Conservation (phyloP, 2,797 vertebrate genomes). For the Lycodopsis pacificus region DNA sequence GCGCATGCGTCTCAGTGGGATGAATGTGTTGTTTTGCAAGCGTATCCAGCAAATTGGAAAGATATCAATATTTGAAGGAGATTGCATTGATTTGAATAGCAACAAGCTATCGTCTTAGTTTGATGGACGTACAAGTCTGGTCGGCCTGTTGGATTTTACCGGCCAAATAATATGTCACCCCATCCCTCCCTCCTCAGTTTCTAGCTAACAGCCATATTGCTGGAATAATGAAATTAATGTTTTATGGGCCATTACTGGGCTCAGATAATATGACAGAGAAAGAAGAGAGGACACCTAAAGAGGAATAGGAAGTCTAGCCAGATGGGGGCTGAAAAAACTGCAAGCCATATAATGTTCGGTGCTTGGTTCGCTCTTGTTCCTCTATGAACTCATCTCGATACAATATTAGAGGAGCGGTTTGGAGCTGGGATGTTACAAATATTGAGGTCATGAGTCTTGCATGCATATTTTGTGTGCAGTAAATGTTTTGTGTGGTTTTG, state of each 20-base stretch:
- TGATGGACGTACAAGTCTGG: slow-evolving; percentile 23
- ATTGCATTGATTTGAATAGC: slow-evolving; percentile 30
- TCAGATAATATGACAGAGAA: slow-evolving; percentile 61
- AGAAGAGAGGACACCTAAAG: slow-evolving; percentile 29
- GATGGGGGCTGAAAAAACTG: slow-evolving; percentile 36
- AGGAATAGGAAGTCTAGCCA: slow-evolving; percentile 31
- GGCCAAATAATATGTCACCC: slow-evolving; percentile 45
- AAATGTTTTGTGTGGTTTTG: background rate
- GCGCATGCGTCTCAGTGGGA: slow-evolving; percentile 8
- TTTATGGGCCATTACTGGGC: slow-evolving; percentile 79
- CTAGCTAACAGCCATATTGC: slow-evolving; percentile 63
- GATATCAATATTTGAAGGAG: slow-evolving; percentile 31
- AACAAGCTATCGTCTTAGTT: slow-evolving; percentile 2
- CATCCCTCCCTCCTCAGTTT: slow-evolving; percentile 26
- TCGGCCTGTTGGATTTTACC: slow-evolving; percentile 55
- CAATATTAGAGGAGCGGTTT: slow-evolving; percentile 2
- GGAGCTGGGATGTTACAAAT: background rate
- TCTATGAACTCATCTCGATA: slow-evolving; percentile 1
- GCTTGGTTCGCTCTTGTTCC: background rate
- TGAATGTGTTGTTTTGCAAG: slow-evolving; percentile 23
- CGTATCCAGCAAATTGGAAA: slow-evolving; percentile 1
- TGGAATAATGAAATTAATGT: slow-evolving; percentile 78
- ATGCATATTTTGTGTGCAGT: background rate
- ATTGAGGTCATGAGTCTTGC: slow-evolving; percentile 5
- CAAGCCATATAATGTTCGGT: slow-evolving; percentile 18